Base-by-base conservation (phyloP, 2,113 vertebrate species). In the Channa argus region DNA sequence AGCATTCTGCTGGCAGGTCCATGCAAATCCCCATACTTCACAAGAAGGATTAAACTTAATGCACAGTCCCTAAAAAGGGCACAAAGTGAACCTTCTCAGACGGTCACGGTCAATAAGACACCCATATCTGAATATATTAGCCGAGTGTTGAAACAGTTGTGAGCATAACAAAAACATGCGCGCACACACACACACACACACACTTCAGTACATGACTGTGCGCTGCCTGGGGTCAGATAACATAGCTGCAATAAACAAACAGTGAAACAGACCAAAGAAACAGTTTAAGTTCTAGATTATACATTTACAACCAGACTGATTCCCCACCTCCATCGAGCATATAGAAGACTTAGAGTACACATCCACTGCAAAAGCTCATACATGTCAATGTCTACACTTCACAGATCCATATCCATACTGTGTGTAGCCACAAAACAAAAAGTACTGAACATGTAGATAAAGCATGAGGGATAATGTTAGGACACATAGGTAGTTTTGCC, bases 41-140 rank as follows among this genome's bases (percentile, higher is more conserved):
- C 47, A 36, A 66, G 46, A 15, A 39, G 63, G 63, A 77, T 84
- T 80, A 83, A 34, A 78, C 45, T 52, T 65, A 85, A 86, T 86
- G 76, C 63, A 78, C 33, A n/a, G 68, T 1, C 24, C 54, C 11
- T 38, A 53, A 63, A 45, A 59, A 62, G 37, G 10, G 52, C 52
- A 65, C 58, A 80, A 67, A 63, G 56, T 53, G 36, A 71, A 63
- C 15, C 15, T 37, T 36, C 39, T 60, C 9, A 33, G 38, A 33
- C 47, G 67, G 60, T n/a, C 63, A 50, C 79, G 55, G 12, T 50
- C 5, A 37, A 36, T 13, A 24, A 44, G 14, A 37, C 39, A 46
- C 34, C 5, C 8, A 44, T 36, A 33, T 36, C 7, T 2, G 44
- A 56, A 24, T n/a, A 24, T 11, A 24, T 33, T 60, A 37, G 44